Base-by-base conservation (phyloP, 2,888 invertebrate species). In the Drosophila acutilabella region DNA sequence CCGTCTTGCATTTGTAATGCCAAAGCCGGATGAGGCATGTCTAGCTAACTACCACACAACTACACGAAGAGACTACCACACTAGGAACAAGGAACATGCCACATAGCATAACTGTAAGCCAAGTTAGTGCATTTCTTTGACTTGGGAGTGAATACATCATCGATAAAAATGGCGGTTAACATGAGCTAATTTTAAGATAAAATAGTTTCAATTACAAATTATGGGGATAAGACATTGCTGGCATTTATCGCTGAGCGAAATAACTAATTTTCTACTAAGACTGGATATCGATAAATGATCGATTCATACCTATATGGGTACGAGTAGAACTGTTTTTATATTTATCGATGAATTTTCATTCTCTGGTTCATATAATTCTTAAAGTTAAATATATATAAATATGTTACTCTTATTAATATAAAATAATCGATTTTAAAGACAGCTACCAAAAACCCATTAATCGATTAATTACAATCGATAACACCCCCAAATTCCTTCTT, bases 1-100 rank as follows among this genome's bases (percentile, higher is more conserved):
- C 65, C 64, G 66, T 71, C 69, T 69, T 74, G 88, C 86, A 83
- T 88, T 82, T 51, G 74, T 64, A 82, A 88, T 83, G 74, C 86
- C 79, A 68, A 64, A 72, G 86, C 88, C 73, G 83, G 88, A 86
- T 72, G 81, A 72, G 81, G 75, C 53, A 74, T 81, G 74, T 44
- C 78, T 26, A 59, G 64, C 71, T 67, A 61, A 38, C 45, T 38
- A 40, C 67, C 36, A 36, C 57, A 66, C 72, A 71, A 57, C 47
- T 13, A 8, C n/a, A 10, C 38, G 20, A 3, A 13, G 13, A n/a
- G 23, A 23, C 23, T 23, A 6, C 23, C 23, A 23, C 41, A 66
- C 56, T 48, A 64, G 72, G 61, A 74, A 75, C 64, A 58, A 54
- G 66, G 66, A 74, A 78, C 81, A 71, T 62, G 71, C 54, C 54